A percentile compares a stretch with the other conserved stretches of the same genome.
Conservation (phyloP, 2,888 invertebrate genomes). For the Steromphala cineraria region DNA sequence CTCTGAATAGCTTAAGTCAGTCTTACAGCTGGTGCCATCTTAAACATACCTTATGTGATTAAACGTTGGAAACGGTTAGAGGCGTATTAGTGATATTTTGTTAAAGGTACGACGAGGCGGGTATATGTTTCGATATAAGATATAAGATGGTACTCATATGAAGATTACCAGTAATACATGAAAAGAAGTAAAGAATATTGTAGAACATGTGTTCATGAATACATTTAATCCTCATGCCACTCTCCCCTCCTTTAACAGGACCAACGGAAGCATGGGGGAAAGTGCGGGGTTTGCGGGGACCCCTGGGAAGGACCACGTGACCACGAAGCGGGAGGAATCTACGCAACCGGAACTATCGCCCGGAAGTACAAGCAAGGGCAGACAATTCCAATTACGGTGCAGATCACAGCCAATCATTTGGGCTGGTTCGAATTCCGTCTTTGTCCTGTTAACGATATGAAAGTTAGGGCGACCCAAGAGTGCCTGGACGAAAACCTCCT, state of each 20-base stretch:
- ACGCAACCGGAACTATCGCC: conserved; percentile 1
- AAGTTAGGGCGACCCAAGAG: background rate
- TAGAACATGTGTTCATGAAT: too few relatives aligned
- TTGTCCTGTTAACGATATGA: background rate
- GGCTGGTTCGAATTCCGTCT: conserved; percentile 1
- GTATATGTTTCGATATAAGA: too few relatives aligned
- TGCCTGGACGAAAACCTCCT: background rate
- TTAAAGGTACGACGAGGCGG: too few relatives aligned
- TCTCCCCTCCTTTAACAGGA: background rate
- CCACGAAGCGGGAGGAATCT: background rate
- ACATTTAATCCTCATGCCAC: too few relatives aligned
- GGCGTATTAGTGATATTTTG: too few relatives aligned
- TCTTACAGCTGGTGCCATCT: too few relatives aligned
- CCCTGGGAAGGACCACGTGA: background rate
- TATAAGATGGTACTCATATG: too few relatives aligned
- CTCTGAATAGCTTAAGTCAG: too few relatives aligned
- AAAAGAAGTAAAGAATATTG: too few relatives aligned
- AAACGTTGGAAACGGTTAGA: too few relatives aligned
- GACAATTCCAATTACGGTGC: background rate
- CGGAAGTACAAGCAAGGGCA: background rate
- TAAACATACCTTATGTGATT: too few relatives aligned
- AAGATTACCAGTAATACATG: too few relatives aligned
- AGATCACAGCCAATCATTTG: background rate
- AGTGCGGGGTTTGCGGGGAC: background rate
- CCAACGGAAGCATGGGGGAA: background rate